These are phyloP conservation scores for Spodoptera littoralis DNA, from an alignment of 2,888 invertebrate species.

Conservation along the genomic window DNA sequence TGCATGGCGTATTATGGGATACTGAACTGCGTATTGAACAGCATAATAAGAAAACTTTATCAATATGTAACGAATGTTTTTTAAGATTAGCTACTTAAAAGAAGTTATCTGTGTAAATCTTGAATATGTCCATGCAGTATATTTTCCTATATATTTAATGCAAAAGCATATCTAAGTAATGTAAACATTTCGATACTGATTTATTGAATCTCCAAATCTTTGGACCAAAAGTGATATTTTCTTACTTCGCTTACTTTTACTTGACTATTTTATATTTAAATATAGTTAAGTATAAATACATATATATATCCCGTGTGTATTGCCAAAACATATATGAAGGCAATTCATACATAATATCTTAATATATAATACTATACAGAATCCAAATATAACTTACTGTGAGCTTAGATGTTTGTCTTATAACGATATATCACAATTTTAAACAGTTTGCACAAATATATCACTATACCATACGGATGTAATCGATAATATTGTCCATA, in stretches of 20 bases:
- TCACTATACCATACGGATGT: slow-evolving; percentile 5
- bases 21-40: too few relatives aligned
- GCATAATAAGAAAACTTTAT: neutral
- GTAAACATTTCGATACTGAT: slow-evolving; percentile 30
- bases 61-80: slow-evolving; percentile 2
- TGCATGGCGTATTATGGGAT: slow-evolving; percentile 9
- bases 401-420: slow-evolving; percentile 11
- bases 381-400: slow-evolving; percentile 6
- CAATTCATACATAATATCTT: slow-evolving; percentile 7
- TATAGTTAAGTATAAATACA: slow-evolving; percentile 8
- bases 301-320: slow-evolving; percentile 9
- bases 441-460: slow-evolving; percentile 41
- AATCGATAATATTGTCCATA: slow-evolving; percentile 7
- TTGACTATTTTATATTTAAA: slow-evolving; percentile 10
- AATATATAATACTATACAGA: neutral
- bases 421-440: slow-evolving; percentile 16
- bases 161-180: slow-evolving; percentile 33
- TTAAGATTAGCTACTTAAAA: neutral
- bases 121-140: slow-evolving; percentile 19
- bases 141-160: slow-evolving; percentile 53
- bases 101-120: neutral
- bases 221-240: slow-evolving; percentile 50
- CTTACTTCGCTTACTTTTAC: slow-evolving; percentile 34
- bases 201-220: slow-evolving; percentile 32
- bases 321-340: slow-evolving; percentile 8